Base-by-base conservation (phyloP, 2,888 invertebrate genomes). In the Acleris emargana region DNA sequence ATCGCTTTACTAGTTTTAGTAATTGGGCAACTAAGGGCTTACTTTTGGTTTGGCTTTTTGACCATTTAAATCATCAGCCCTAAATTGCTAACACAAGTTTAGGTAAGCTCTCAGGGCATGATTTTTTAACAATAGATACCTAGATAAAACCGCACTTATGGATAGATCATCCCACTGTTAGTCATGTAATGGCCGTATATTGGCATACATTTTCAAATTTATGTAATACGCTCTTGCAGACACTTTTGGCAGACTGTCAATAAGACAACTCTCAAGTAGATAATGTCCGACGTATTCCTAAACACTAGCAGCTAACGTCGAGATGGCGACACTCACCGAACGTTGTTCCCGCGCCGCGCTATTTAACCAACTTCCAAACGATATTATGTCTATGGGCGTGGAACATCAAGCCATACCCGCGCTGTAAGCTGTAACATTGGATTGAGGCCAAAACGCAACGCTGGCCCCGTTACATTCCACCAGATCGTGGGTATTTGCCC, bases 401-500 rank as follows among this genome's bases (percentile, higher is more conserved):
- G 71, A 76, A 76, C 79, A 77, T 73, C 75, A 77, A 73, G 75
- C 77, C 78, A 75, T 82, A 79, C 74, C 78, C 77, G 74, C 82
- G 80, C 76, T 72, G 69, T 74, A 72, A 73, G 78, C 80, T 79
- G 79, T 79, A 78, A 79, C 76, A 75, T 84, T 88, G 88, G 88
- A 85, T 70, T 71, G 72, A 69, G 71, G 88, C 89, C 89, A 88
- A 84, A 81, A 82, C 77, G 81, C 81, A 80, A 80, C 81, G 87
- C 86, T 84, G 85, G 81, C 79, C 80, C 78, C 82, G 81, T 84
- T 82, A 86, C 84, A 86, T 83, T 82, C 81, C 82, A 81, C 81
- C 75, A 73, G 75, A 38, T 13, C 13, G 38, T 13, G 38, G 38
- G 55, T 51, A 52, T 57, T 57, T 50, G 52, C 61, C 60, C 55